Evolutionary conservation across 2,888 invertebrate genomes (phyloP), one percentile per base, ranked within the genome.

Genomic region (Andrena haemorrhoa): DNA sequence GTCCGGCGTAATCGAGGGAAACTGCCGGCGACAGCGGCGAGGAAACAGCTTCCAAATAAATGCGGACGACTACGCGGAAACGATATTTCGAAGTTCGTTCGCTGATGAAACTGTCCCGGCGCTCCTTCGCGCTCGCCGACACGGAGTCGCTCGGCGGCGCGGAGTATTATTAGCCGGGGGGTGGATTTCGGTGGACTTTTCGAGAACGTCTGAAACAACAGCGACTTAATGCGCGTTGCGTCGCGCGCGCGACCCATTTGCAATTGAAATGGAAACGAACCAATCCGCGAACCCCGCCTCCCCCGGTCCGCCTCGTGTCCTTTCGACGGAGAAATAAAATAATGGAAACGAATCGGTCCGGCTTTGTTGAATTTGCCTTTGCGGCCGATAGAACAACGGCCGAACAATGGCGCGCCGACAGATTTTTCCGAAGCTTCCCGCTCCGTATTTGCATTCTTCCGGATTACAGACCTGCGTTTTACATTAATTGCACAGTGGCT

Each of bases 401-500:
- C 23, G 41, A 53, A 26, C 51, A 41, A 56, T 12, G 35, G 47
- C 16, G 12, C 10, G 23, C 4, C 8, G 41, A 41, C 41, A 3
- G 16, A 79, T 74, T 74, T 73, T 71, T 75, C 63, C 23, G 26
- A 53, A 58, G 47, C 49, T 41, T 10, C 31, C 49, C 47, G 66
- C 63, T 79, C 58, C 49, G 63, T 78, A 74, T 84, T 82, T 82
- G 64, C 79, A 66, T 69, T 47, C 33, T 51, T 53, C 53, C 29
- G 73, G 79, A 87, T 87, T 88, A 84, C 81, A 72, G 47, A 73
- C 56, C 76, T 4, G 23, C 83, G 85, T 75, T 86, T 88, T 83
- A 83, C 85, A 86, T 85, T 87, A 88, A 88, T 86, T 86, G 82
- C 71, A 74, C 64, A 77, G 60, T 75, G 69, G 64, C 73, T 53